Conservation (phyloP, 2,888 invertebrate genomes). For the Drepanosiphum platanoidis region DNA sequence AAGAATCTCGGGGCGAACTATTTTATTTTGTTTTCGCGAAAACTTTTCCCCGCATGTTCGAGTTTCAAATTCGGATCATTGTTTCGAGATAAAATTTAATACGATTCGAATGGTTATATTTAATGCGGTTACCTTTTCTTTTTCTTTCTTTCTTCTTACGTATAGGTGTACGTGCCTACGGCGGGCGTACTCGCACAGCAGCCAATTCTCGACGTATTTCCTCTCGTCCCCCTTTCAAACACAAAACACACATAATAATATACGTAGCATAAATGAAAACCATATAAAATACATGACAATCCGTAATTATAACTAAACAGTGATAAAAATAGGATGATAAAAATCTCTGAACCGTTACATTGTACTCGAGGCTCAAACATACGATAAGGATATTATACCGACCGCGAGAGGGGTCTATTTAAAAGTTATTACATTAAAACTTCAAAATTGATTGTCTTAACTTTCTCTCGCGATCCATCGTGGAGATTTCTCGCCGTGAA, state of each 20-base stretch:
- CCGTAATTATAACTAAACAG: neutral
- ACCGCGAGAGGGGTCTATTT: neutral
- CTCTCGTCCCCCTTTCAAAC: neutral
- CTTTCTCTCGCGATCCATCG: neutral
- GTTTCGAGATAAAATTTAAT: neutral
- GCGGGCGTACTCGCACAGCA: neutral
- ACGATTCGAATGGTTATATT: neutral
- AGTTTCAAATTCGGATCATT: neutral
- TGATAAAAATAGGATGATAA: neutral
- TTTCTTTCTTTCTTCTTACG: too few species aligned
- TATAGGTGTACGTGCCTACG: neutral
- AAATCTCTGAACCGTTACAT: neutral
- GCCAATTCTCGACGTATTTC: neutral
- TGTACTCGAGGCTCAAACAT: neutral
- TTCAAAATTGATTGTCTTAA: neutral
- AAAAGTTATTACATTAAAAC: slow-evolving; percentile 14
- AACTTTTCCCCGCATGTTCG: neutral
- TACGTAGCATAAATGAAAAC: neutral
- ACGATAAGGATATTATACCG: neutral
- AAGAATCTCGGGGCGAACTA: neutral
- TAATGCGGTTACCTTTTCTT: neutral
- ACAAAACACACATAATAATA: neutral
- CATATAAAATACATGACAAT: neutral
- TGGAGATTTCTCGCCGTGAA: neutral
- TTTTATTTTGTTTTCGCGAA: neutral